Conservation (phyloP, 2,113 vertebrate genomes). For the Carassius carassius region DNA sequence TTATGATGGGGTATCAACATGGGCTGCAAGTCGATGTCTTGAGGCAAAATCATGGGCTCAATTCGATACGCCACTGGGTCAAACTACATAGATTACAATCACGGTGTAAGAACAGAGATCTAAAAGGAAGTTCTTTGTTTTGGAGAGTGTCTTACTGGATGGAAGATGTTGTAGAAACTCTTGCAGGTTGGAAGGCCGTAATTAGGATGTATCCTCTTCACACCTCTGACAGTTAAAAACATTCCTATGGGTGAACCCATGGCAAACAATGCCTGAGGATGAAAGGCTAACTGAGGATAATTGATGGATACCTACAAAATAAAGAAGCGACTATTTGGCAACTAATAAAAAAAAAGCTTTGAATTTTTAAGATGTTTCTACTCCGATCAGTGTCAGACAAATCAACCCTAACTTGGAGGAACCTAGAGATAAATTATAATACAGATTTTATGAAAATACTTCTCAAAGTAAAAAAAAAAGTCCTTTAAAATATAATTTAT, state of each 20-base stretch:
- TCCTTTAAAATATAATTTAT: no score
- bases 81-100: slow-evolving; percentile 74
- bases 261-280: slow-evolving; percentile 94
- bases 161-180: slow-evolving; percentile 98
- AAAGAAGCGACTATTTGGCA: neutral
- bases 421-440: neutral
- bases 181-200: slow-evolving; percentile 96
- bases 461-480: no score
- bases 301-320: slow-evolving; percentile 84
- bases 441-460: no score
- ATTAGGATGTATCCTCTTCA: slow-evolving; percentile 89
- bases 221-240: slow-evolving; percentile 93
- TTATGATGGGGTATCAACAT: slow-evolving; percentile 98
- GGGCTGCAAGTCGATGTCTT: slow-evolving; percentile 85
- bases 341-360: no score
- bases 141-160: slow-evolving; percentile 80
- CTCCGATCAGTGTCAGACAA: neutral
- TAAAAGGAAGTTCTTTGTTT: neutral
- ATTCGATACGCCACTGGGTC: slow-evolving; percentile 96
- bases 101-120: neutral
- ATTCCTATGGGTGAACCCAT: slow-evolving; percentile 97
- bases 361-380: no score
- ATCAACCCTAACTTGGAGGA: neutral
- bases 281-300: slow-evolving; percentile 90
- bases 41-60: slow-evolving; percentile 90